These are phyloP conservation scores for Zygaena filipendulae DNA, from an alignment of 2,888 invertebrate genomes.

Conservation along the genomic window DNA sequence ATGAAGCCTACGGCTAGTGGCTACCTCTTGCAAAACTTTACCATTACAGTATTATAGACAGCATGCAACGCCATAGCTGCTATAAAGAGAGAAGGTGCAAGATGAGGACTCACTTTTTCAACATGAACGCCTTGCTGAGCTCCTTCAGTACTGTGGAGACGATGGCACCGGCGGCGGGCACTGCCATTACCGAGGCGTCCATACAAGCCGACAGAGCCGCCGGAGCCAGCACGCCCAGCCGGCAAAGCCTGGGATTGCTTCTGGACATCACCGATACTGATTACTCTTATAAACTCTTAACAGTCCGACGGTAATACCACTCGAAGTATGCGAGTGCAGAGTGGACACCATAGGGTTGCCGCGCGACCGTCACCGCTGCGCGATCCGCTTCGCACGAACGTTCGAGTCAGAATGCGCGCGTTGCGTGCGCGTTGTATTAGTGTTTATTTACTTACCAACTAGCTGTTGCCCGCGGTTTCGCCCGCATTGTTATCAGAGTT, in stretches of 20 bases:
- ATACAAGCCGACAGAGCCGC: slow-evolving; percentile 56
- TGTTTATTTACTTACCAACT: too few relatives aligned
- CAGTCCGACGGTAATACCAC: not conserved
- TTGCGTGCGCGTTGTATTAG: slow-evolving; percentile 15
- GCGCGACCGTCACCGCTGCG: slow-evolving; percentile 53
- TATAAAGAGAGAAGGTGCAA: too few relatives aligned
- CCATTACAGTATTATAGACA: too few relatives aligned
- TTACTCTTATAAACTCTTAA: too few relatives aligned
- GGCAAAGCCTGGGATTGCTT: slow-evolving; percentile 31
- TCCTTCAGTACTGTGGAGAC: slow-evolving; percentile 58
- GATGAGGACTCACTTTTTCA: slow-evolving; percentile 61
- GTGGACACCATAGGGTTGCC: slow-evolving; percentile 13
- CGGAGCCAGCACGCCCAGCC: slow-evolving; percentile 55
- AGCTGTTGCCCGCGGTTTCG: too few relatives aligned
- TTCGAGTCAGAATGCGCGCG: slow-evolving; percentile 35
- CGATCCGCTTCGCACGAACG: slow-evolving; percentile 60
- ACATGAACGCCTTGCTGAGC: slow-evolving; percentile 60
- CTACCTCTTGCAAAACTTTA: too few relatives aligned
- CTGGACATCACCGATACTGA: slow-evolving; percentile 43
- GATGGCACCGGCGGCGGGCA: slow-evolving; percentile 57
- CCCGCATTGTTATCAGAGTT: too few relatives aligned
- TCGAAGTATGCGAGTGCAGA: slow-evolving; percentile 1
- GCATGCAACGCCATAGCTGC: too few relatives aligned
- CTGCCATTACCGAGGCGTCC: slow-evolving; percentile 57
- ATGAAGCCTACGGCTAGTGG: too few relatives aligned